Evolutionary conservation across 1,140 invertebrate genomes (phyloP).

Genomic region (Chrysopa pallens): DNA sequence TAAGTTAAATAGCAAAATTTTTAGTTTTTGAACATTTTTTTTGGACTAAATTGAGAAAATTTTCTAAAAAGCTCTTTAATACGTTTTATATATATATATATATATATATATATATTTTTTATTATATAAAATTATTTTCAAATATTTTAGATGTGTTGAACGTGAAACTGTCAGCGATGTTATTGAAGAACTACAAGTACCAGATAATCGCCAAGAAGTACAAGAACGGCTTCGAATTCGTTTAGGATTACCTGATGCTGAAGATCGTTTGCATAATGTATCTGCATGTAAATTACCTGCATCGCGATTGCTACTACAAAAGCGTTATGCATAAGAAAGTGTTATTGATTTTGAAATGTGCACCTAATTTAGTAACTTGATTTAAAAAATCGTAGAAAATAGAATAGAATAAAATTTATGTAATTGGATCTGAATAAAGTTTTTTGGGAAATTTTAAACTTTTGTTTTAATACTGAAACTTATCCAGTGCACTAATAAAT

Average conservation of each 20-base stretch:
- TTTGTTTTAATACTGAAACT: too few relatives aligned
- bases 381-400: not conserved
- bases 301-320: slow-evolving; percentile 30
- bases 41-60: too few relatives aligned
- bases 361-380: not conserved
- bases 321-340: slow-evolving; percentile 24
- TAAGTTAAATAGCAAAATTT: not conserved
- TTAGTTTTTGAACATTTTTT: not conserved
- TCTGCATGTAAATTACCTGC: slow-evolving; percentile 32
- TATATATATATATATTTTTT: too few relatives aligned
- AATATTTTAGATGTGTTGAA: slow-evolving; percentile 24
- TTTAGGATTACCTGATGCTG: slow-evolving; percentile 19
- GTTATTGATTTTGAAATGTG: not conserved
- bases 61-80: too few relatives aligned
- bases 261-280: slow-evolving; percentile 28
- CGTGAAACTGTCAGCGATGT: slow-evolving; percentile 29
- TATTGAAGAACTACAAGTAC: slow-evolving; percentile 24
- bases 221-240: slow-evolving; percentile 18
- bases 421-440: too few relatives aligned
- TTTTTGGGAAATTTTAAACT: too few relatives aligned
- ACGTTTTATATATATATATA: too few relatives aligned
- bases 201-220: slow-evolving; percentile 21
- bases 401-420: not conserved
- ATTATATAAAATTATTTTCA: too few relatives aligned
- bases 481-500: too few relatives aligned